Evolutionary conservation across 2,888 invertebrate species (phyloP), one percentile per base, ranked within the genome.

Genomic region (Ornithoptera alexandrae): DNA sequence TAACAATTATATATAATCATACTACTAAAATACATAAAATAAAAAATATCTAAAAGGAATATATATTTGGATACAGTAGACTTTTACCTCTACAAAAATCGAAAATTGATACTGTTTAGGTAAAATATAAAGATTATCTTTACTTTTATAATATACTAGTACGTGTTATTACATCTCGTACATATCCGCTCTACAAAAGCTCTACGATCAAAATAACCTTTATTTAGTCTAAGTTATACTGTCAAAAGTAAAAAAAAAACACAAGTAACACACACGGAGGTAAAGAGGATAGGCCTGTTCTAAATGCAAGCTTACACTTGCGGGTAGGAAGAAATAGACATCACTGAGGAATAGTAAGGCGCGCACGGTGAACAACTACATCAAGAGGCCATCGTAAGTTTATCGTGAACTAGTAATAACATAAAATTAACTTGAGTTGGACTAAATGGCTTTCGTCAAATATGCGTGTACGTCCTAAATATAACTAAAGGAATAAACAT

Each of bases 321-420:
- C 59, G 64, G 69, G 71, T 64, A 74, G 73, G 71, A 73, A 70
- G 65, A 70, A 69, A 74, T 72, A 71, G 72, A 74, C 73, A 67
- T 59, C 73, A 73, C 64, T 70, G 71, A 73, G 73, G 72, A 74
- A 73, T 75, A 75, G 65, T 69, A 72, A 67, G 70, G 65, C 70
- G n/a, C 57, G 57, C 62, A 56, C 58, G 22, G 8, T 62, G 67
- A 62, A 67, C 62, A 69, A 69, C 69, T 65, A 69, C 69, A 61
- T 57, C 36, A n/a, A 42, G 12, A 12, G 2, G 12, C n/a, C 46
- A 39, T 22, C 15, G 20, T 10, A 15, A 58, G 15, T 22, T 22
- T 24, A 57, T 57, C 20, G 42, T 39, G 20, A 20, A 42, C 18
- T 42, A 62, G n/a, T 12, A 46, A 12, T 46, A 46, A 46, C 46